A percentile compares a stretch with the other conserved stretches of the same genome.
These are phyloP conservation scores for Eupithecia insigniata DNA, from an alignment of 2,888 invertebrate species.

Conservation along the genomic window DNA sequence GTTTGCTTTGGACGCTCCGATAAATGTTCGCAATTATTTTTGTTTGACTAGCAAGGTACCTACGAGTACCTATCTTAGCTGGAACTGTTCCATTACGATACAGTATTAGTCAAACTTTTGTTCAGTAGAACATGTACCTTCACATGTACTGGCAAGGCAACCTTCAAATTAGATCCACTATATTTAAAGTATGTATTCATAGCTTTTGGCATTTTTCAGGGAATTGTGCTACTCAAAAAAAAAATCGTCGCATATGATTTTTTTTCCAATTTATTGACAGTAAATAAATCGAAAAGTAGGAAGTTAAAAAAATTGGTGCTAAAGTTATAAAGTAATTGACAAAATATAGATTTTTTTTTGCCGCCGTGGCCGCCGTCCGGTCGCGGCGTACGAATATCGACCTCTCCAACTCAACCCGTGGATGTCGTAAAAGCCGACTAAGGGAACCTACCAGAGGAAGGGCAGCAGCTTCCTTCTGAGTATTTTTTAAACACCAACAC, in stretches of 20 bases:
- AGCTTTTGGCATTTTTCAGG: neutral
- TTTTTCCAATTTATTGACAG: neutral
- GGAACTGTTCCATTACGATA: neutral
- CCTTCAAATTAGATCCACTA: neutral
- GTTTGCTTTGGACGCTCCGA: conserved; percentile 44
- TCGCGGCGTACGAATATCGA: no score
- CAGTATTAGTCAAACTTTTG: neutral
- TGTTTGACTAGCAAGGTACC: neutral
- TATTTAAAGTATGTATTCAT: neutral
- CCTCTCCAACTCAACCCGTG: no score
- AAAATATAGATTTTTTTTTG: neutral
- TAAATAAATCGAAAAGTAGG: neutral
- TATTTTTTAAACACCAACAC: no score
- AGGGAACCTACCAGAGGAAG: no score
- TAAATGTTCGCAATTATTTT: conserved; percentile 21
- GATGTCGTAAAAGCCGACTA: no score
- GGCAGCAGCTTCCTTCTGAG: no score
- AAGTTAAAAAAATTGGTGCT: neutral
- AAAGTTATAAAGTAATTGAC: neutral
- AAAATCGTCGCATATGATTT: neutral
- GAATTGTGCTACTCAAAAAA: neutral
- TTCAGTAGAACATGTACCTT: neutral
- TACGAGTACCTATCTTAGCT: neutral
- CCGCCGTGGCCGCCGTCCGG: no score
- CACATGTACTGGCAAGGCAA: neutral